These are phyloP conservation scores for Scaptomyza graminum DNA, from an alignment of 1,140 invertebrate genomes.

Conservation along the genomic window DNA sequence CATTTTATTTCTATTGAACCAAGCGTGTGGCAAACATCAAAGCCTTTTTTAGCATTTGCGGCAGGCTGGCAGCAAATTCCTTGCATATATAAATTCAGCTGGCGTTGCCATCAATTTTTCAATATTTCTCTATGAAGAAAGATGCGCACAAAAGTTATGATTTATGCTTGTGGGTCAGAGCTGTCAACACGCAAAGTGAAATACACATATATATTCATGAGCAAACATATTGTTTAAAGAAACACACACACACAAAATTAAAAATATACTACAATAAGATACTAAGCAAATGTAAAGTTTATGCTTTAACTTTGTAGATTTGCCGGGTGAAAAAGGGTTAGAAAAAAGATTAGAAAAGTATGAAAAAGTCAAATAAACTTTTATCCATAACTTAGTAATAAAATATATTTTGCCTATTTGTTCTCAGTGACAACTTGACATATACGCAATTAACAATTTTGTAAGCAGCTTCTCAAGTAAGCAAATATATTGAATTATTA, in stretches of 20 bases:
- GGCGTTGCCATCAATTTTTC: constrained; percentile 25
- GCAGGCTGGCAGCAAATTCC: constrained; percentile 10
- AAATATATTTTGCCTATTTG: too few species aligned
- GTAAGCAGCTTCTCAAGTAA: too few species aligned
- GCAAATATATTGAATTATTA: neutral
- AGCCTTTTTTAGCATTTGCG: constrained; percentile 1
- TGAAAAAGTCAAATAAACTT: too few species aligned
- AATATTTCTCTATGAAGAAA: constrained; percentile 47
- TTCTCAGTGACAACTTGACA: too few species aligned
- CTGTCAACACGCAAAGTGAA: constrained; percentile 79
- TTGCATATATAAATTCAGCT: constrained; percentile 10
- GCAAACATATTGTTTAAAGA: constrained; percentile 69
- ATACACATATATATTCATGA: constrained; percentile 26
- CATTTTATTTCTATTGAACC: constrained; percentile 36
- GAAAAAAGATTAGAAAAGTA: too few species aligned
- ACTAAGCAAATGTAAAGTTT: neutral
- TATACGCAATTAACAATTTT: too few species aligned
- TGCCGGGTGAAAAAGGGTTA: too few species aligned
- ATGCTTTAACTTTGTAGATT: too few species aligned
- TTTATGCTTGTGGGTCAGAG: constrained; percentile 79
- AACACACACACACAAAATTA: neutral
- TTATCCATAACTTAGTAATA: too few species aligned
- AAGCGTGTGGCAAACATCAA: constrained; percentile 29
- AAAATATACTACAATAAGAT: neutral
- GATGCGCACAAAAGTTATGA: constrained; percentile 67